Conservation (phyloP, 2,797 vertebrate genomes). For the Macropus fuliginosus region DNA sequence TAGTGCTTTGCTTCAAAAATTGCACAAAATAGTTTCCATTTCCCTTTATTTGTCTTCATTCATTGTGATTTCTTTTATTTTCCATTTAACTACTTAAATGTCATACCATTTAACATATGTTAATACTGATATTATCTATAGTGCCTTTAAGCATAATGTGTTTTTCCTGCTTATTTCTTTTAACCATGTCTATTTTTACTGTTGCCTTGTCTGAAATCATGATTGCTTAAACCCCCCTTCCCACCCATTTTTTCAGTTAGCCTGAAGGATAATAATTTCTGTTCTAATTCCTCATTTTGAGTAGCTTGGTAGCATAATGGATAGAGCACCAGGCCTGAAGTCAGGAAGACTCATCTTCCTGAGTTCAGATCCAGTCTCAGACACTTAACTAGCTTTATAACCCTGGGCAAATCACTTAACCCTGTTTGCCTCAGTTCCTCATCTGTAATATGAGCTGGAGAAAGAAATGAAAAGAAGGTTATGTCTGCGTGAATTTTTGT, state of each 20-base stretch:
- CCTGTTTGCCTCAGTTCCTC: no score
- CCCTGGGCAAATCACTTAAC: not conserved
- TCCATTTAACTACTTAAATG: not conserved
- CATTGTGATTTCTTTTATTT: not conserved
- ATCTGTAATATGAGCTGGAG: not conserved
- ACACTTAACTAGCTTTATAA: not conserved
- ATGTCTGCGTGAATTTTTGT: not conserved
- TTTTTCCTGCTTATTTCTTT: not conserved
- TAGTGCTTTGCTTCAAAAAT: not conserved
- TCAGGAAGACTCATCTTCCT: not conserved
- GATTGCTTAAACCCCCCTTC: not conserved
- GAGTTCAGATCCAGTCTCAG: not conserved
- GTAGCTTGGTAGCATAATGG: not conserved
- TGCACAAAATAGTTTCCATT: not conserved
- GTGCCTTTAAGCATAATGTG: not conserved
- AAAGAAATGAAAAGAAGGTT: not conserved
- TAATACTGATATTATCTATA: not conserved
- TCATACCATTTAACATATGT: not conserved
- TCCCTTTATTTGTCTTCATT: not conserved
- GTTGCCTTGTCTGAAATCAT: not conserved
- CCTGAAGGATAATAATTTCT: not conserved
- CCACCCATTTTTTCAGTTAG: not conserved
- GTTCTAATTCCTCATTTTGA: not conserved
- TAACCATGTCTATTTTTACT: not conserved
- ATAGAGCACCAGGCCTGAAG: not conserved